These are phyloP conservation scores for Ictalurus furcatus DNA, from an alignment of 2,113 vertebrate genomes.

Conservation along the genomic window DNA sequence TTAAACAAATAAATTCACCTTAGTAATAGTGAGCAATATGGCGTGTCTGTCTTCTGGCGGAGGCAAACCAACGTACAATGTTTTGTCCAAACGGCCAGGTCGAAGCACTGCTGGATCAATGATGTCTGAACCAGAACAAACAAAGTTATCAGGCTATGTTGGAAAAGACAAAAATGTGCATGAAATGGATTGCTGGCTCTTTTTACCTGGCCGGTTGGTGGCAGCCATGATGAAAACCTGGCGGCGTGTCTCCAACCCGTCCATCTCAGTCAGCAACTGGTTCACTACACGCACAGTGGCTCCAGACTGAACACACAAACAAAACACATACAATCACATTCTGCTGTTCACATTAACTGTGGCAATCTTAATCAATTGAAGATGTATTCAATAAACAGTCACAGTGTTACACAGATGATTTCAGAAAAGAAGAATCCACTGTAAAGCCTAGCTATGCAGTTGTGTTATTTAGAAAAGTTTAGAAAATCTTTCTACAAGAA, in stretches of 20 bases:
- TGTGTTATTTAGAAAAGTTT: background rate
- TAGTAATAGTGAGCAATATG: slow-evolving; percentile 91
- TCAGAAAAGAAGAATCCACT: background rate
- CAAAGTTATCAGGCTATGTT: background rate
- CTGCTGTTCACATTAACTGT: background rate
- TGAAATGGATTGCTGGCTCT: background rate
- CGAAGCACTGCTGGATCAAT: slow-evolving; percentile 92
- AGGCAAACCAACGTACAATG: slow-evolving; percentile 90
- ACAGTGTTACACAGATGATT: background rate
- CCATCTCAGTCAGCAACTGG: slow-evolving; percentile 97
- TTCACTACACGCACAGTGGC: slow-evolving; percentile 92
- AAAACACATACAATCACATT: background rate
- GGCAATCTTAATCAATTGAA: background rate
- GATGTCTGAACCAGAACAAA: slow-evolving; percentile 76
- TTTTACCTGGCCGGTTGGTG: slow-evolving; percentile 92
- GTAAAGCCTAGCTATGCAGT: background rate
- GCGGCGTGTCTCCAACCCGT: slow-evolving; percentile 84
- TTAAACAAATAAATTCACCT: slow-evolving; percentile 69
- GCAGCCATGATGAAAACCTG: slow-evolving; percentile 98
- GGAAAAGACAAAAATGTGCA: too few relatives aligned
- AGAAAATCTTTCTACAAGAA: background rate
- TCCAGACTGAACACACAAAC: slow-evolving; percentile 76
- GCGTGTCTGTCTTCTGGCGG: slow-evolving; percentile 84
- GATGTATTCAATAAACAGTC: background rate
- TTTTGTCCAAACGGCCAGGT: slow-evolving; percentile 93